Evolutionary conservation across 2,113 vertebrate genomes (phyloP), one percentile per base, ranked within the genome.

Genomic region (Parus major): DNA sequence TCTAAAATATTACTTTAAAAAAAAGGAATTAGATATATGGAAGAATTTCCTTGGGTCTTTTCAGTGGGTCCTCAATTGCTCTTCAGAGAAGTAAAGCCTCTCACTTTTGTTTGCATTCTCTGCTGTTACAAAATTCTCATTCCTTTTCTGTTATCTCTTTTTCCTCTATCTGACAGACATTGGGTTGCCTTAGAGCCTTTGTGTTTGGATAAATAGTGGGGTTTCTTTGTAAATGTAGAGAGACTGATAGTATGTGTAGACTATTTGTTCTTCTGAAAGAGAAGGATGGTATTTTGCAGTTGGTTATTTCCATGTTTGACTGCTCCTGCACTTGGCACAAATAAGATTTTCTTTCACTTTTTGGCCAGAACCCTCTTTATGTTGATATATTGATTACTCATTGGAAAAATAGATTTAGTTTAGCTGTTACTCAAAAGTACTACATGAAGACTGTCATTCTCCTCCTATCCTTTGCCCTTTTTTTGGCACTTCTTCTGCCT

Each of bases 401-500:
- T 50, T 70, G 35, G 35, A 86, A 35, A 86, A 92, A 4, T 4
- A 63, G 42, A 33, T 66, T 61, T 80, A 20, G 14, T 69, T 70
- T 52, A 56, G 29, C 52, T 7, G 11, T 72, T 88, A 46, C 49
- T 87, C 24, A 23, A 25, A 79, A 82, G 12, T 44, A 36, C 17
- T 21, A 31, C 19, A 9, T 0, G 5, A 85, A 82, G 23, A 25
- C 16, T 46, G 10, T 50, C 15, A 47, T 33, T 83, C 10, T 88
- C 7, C 21, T 83, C 15, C 0, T 0, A 7, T 52, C 19, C 22
- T 39, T 63, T 49, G 3, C 2, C 22, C 8, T 4, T n/a, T 64
- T 46, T 42, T 71, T 57, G 44, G 5, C 22, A 24, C 8, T 13
- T 63, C 4, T 66, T 53, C 47, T 3, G 5, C 2, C n/a, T 72